A percentile compares a stretch with the other conserved stretches of the same genome.
These are phyloP conservation scores for Drosophila equinoxialis DNA, from an alignment of 1,140 invertebrate species.

Conservation along the genomic window DNA sequence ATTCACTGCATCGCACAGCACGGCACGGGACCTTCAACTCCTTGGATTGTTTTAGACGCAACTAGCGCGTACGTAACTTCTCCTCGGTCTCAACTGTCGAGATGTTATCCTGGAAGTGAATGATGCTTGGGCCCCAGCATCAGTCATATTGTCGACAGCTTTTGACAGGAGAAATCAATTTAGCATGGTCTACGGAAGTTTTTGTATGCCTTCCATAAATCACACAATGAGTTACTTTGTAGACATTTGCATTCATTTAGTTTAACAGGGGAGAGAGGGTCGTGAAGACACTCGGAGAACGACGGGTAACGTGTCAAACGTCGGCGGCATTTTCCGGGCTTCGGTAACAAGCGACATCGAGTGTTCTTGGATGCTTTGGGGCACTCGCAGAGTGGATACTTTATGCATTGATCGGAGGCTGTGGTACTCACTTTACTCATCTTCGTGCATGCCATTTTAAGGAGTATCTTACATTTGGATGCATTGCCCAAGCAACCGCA, in stretches of 20 bases:
- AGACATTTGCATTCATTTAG: conserved; percentile 38
- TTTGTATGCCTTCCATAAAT: conserved; percentile 2
- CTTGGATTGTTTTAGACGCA: background rate
- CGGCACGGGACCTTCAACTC: background rate
- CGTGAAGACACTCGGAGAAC: conserved; percentile 47
- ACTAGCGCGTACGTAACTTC: background rate
- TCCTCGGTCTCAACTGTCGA: background rate
- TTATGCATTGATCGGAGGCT: background rate
- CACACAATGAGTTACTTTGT: conserved; percentile 5
- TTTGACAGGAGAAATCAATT: background rate
- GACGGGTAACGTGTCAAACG: conserved; percentile 37
- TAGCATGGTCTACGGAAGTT: background rate
- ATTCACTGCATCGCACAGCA: conserved; percentile 15
- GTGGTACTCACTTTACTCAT: too few relatives aligned
- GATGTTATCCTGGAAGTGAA: background rate
- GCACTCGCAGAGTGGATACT: conserved; percentile 30
- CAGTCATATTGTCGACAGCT: background rate
- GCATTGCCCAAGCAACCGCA: background rate
- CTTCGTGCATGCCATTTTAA: conserved; percentile 2
- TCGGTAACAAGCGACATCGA: background rate
- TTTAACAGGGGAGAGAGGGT: background rate
- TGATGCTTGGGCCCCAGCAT: background rate
- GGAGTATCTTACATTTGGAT: background rate
- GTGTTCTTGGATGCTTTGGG: accelerated
- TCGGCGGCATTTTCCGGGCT: conserved; percentile 9